These are phyloP conservation scores for Adineta ricciae DNA, from an alignment of 2,888 invertebrate species.

Conservation along the genomic window DNA sequence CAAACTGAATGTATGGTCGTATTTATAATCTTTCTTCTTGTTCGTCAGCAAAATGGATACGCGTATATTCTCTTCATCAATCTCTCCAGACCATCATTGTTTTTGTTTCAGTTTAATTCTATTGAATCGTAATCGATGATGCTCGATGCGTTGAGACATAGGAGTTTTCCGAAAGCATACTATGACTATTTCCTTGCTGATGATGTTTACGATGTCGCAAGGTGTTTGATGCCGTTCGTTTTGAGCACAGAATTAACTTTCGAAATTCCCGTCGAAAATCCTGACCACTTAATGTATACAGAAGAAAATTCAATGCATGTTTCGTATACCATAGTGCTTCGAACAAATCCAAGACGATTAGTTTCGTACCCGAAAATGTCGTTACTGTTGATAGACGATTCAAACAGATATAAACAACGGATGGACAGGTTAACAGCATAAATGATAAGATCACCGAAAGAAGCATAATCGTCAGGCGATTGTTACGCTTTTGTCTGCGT, in stretches of 20 bases:
- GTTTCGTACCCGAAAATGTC: neutral
- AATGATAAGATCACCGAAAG: neutral
- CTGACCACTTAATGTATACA: slow-evolving; percentile 15
- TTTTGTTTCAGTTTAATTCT: neutral
- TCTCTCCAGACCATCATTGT: neutral
- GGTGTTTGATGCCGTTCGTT: neutral
- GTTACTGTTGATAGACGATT: neutral
- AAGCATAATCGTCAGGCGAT: neutral
- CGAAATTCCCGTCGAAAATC: slow-evolving; percentile 16
- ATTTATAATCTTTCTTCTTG: too few relatives aligned
- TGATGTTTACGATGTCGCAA: neutral
- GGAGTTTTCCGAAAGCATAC: neutral
- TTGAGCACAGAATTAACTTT: neutral
- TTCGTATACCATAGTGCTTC: slow-evolving; percentile 5
- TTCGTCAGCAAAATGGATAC: too few relatives aligned
- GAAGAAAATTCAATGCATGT: slow-evolving; percentile 17
- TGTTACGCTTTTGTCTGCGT: neutral
- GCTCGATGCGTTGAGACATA: neutral
- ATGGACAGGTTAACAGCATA: slow-evolving; percentile 10
- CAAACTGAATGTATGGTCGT: too few relatives aligned
- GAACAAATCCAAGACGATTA: neutral
- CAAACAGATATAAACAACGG: neutral
- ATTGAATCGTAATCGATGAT: neutral
- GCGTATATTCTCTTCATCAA: neutral
- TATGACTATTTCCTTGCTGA: neutral